phyloP scores from a whole-genome alignment of 2,888 invertebrate genomes.

The Drosophila nigritarsus region DNA sequence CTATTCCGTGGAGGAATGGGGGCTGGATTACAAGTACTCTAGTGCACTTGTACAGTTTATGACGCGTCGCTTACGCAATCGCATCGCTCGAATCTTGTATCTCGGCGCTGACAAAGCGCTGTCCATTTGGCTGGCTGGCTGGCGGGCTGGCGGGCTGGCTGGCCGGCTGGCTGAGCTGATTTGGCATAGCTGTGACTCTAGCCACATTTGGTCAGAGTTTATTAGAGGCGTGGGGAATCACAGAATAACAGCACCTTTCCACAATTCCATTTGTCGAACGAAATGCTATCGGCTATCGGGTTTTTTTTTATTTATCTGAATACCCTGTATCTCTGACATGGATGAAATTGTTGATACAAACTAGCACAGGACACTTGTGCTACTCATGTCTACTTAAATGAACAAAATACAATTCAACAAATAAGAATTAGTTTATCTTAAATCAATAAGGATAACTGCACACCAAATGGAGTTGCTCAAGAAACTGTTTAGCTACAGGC shows the following conservation, averaged over 20 bases:
- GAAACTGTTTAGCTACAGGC: not conserved
- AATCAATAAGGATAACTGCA: not conserved
- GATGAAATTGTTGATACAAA: not conserved
- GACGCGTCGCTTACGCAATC: constrained; percentile 74
- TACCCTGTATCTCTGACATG: not conserved
- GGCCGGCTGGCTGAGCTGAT: constrained; percentile 11
- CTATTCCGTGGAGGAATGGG: not conserved
- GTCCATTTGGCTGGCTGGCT: constrained; percentile 43
- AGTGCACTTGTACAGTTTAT: constrained; percentile 45
- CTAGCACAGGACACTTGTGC: not conserved
- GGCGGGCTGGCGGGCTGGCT: constrained; percentile 7
- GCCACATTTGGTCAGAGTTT: constrained; percentile 22
- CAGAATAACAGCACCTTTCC: constrained; percentile 17
- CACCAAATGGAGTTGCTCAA: not conserved
- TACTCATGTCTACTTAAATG: no score
- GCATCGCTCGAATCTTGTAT: constrained; percentile 25
- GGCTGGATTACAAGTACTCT: constrained; percentile 15
- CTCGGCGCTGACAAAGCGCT: constrained; percentile 40
- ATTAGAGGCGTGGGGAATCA: not conserved
- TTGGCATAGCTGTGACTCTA: not conserved
- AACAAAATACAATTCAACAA: not conserved
- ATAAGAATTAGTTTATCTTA: no score
- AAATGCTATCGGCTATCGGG: constrained; percentile 19
- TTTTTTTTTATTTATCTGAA: not conserved
- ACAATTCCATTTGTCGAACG: constrained; percentile 24